phyloP scores from a whole-genome alignment of 1,140 invertebrate genomes.

The Thereuonema tuberculata region DNA sequence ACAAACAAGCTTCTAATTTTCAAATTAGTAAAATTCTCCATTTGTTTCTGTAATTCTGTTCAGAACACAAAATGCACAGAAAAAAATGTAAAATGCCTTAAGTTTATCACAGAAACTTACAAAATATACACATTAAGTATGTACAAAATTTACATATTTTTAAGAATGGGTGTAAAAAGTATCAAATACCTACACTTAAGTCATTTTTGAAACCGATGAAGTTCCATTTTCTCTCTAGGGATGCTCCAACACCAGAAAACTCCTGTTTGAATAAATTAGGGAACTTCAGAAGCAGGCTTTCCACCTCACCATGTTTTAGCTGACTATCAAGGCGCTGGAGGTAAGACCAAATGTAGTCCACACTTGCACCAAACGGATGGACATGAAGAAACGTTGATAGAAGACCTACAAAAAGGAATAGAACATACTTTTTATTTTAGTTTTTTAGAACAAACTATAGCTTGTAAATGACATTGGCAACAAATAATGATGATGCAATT shows the following conservation, averaged over 20 bases:
- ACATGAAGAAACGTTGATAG: slow-evolving; percentile 71
- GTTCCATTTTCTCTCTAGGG: slow-evolving; percentile 59
- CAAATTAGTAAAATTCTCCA: too few species aligned
- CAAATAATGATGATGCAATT: too few species aligned
- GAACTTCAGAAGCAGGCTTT: slow-evolving; percentile 55
- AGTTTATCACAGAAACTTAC: too few species aligned
- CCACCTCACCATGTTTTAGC: slow-evolving; percentile 52
- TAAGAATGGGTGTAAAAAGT: too few species aligned
- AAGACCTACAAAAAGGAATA: slow-evolving; percentile 41
- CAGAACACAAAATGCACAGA: too few species aligned
- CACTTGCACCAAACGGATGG: slow-evolving; percentile 69
- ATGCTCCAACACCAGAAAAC: slow-evolving; percentile 55
- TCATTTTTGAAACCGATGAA: slow-evolving; percentile 26
- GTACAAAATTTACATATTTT: too few species aligned
- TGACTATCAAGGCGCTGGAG: slow-evolving; percentile 55
- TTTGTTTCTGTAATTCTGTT: too few species aligned
- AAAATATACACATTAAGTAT: too few species aligned
- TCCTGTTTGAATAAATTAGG: slow-evolving; percentile 61
- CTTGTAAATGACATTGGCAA: too few species aligned
- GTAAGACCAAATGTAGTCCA: slow-evolving; percentile 73
- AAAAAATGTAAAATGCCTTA: too few species aligned
- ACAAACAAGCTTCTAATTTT: too few species aligned
- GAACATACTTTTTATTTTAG: neutral
- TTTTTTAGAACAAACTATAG: too few species aligned
- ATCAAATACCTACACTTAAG: neutral